Evolutionary conservation across 2,113 vertebrate genomes (phyloP).

Genomic region (Dissostichus mawsoni): DNA sequence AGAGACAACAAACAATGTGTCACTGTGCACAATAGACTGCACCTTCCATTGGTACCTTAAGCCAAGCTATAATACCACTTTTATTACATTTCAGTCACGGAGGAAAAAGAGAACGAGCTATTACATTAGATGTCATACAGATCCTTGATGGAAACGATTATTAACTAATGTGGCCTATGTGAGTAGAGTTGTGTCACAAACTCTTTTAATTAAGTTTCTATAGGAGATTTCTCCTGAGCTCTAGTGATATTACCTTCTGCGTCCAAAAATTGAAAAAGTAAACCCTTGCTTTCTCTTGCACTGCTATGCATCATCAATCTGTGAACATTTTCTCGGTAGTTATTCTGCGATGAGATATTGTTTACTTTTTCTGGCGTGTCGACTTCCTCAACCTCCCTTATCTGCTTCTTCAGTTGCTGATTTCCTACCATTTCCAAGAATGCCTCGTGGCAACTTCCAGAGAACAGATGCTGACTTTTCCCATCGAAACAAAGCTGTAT

Average conservation of each 20-base stretch:
- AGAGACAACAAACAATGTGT: not conserved
- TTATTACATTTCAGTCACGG: slow-evolving; percentile 6
- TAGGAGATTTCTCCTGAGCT: not conserved
- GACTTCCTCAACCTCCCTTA: slow-evolving; percentile 12
- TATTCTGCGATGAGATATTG: slow-evolving; percentile 29
- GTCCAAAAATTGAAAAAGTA: not conserved
- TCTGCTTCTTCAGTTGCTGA: slow-evolving; percentile 15
- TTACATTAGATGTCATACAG: not conserved
- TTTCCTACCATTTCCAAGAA: slow-evolving; percentile 49
- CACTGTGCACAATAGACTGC: not conserved
- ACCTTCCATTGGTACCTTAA: not conserved
- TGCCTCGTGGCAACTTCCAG: slow-evolving; percentile 46
- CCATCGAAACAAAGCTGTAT: slow-evolving; percentile 42
- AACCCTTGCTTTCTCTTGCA: not conserved
- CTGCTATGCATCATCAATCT: slow-evolving; percentile 17
- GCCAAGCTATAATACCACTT: not conserved
- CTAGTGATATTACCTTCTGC: not conserved
- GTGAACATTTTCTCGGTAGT: not conserved
- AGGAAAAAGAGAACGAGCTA: not conserved
- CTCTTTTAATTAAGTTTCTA: not conserved
- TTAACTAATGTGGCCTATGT: not conserved
- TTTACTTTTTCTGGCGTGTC: slow-evolving; percentile 30
- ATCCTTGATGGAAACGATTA: not conserved
- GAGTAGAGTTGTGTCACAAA: not conserved
- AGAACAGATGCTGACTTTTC: slow-evolving; percentile 58